Base-by-base conservation (phyloP, 2,797 vertebrate species). In the Hemibagrus guttatus region DNA sequence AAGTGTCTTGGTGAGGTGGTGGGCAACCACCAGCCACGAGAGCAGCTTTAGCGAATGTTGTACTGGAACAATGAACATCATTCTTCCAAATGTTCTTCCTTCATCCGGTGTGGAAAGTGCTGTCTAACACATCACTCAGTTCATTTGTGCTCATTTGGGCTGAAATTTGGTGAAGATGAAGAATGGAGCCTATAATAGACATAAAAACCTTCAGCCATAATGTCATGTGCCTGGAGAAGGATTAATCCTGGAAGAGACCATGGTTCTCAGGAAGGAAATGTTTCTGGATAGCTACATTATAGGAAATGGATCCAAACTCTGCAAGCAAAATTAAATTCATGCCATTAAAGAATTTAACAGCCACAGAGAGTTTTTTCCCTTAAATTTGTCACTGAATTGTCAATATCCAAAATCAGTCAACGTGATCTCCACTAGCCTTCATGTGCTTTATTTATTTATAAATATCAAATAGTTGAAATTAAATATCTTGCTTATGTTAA, bases 281-380 rank as follows among this genome's bases (percentile, higher is more conserved):
- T 56, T 54, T 54, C n/a, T 31, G 52, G 1, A 56, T 19, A 19
- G n/a, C 54, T 76, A 54, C 19, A 35, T 58, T 31, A 58, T 26
- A 58, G 49, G 11, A 56, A 21, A 31, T 58, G 75, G 52, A 78
- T 58, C 54, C 75, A 78, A 78, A 21, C 72, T n/a, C n/a, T 75
- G 26, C 49, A 75, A 8, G 6, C 46, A 75, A 75, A 12, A 46
- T 12, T 72, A 42, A 49, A 49, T 49, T n/a, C 42, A 74, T 6
- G 0, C 4, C 39, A 19, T 8, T 35, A 72, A 23, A 42, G 21
- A 23, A 23, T 46, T 39, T 23, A 39, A 39, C 5, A 66, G 26
- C 3, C 13, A 7, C 28, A 31, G 16, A 35, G 16, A 17, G 28
- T 7, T 1, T 35, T 35, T 68, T 31, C 6, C 4, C 2, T 64